A percentile compares a stretch with the other conserved stretches of the same genome.
Conservation (phyloP, 2,888 invertebrate species). For the Pachydiplax longipennis region DNA sequence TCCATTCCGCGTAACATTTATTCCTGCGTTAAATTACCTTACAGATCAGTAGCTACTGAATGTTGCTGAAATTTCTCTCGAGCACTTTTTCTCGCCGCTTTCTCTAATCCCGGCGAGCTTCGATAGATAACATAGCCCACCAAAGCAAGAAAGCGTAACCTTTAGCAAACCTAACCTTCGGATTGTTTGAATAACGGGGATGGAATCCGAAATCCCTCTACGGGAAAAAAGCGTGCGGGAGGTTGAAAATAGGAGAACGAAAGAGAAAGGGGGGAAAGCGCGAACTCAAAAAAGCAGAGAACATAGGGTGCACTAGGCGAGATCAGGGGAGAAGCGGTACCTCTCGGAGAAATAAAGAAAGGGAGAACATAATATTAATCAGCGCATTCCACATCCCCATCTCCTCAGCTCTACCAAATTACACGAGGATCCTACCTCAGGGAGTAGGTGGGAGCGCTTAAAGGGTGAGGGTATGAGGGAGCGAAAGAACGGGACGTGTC, state of each 20-base stretch:
- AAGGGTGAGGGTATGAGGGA: not conserved
- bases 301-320: not conserved
- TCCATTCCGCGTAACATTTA: too few species aligned
- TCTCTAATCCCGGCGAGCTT: not conserved
- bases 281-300: not conserved
- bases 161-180: not conserved
- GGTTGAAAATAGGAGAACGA: not conserved
- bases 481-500: not conserved
- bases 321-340: not conserved
- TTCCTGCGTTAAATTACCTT: too few species aligned
- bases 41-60: too few species aligned
- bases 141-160: not conserved
- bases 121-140: not conserved
- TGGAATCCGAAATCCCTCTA: not conserved
- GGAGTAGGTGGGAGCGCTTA: not conserved
- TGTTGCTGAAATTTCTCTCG: not conserved
- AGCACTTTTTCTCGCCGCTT: not conserved
- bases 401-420: constrained; percentile 1
- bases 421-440: not conserved
- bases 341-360: constrained; percentile 12
- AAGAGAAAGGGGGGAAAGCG: not conserved
- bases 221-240: not conserved
- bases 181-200: not conserved
- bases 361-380: constrained; percentile 22
- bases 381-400: constrained; percentile 24